Evolutionary conservation across 2,888 invertebrate species (phyloP), one percentile per base, ranked within the genome.

Genomic region (Willowsia nigromaculata): DNA sequence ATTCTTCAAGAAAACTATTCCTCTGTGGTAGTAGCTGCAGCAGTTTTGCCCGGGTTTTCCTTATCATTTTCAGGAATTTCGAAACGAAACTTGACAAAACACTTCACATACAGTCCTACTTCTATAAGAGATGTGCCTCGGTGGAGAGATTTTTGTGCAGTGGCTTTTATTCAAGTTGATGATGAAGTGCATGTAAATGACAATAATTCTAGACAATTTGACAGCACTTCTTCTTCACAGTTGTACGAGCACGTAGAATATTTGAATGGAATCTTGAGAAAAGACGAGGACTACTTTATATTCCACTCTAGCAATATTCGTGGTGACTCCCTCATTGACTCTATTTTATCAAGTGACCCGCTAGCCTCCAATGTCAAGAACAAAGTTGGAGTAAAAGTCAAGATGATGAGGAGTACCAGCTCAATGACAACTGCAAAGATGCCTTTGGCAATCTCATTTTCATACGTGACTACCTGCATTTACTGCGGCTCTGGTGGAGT

Each of bases 301-400:
- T 68, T 68, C 40, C 30, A 59, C 27, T 25, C 59, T 2, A 6
- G 5, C 1, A 5, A 59, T 13, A 6, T 4, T 2, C 27, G 1
- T 9, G 6, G 11, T 7, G 7, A 30, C 37, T 40, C n/a, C 1
- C 1, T 68, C n/a, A 68, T 68, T 40, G 40, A 37, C 68, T 33
- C 68, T 1, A 25, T 68, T 13, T 68, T 68, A n/a, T 68, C 68
- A 22, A 40, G 22, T 37, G 68, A 25, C 37, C 68, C 37, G 18
- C 13, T 68, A 15, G 68, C 68, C 33, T n/a, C 33, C 15, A 68
- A 68, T 68, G 68, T 68, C 68, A 68, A 68, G 40, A 68, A 68
- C 68, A 68, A 68, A 68, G 37, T 68, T n/a, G 68, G 68, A 15
- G 37, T 68, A 40, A 15, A 68, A 37, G 33, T 68, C 40, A 40